A percentile compares a stretch with the other conserved stretches of the same genome.
Conservation (phyloP, 2,113 vertebrate species). For the Myiozetetes cayanensis region DNA sequence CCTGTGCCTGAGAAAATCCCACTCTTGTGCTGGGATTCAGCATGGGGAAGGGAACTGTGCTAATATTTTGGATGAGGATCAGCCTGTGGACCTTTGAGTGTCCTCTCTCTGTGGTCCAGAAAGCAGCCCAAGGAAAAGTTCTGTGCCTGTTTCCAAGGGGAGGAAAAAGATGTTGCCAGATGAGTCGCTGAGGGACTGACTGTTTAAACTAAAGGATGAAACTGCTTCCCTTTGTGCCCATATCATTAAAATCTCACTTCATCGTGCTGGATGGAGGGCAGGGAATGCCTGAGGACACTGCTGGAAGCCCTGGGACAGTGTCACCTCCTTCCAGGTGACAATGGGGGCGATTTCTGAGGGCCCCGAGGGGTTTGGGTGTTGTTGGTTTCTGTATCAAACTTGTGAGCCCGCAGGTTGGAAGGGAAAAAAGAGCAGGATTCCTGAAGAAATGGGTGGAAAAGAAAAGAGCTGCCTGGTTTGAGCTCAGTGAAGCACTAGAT, state of each 20-base stretch:
- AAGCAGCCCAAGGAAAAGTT: background rate
- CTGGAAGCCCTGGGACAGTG: background rate
- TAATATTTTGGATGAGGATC: background rate
- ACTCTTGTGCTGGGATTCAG: background rate
- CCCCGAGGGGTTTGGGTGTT: background rate
- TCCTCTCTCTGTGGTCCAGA: background rate
- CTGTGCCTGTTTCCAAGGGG: background rate
- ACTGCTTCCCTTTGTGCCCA: rapidly evolving
- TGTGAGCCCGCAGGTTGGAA: background rate
- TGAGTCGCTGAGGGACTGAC: background rate
- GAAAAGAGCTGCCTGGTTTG: background rate
- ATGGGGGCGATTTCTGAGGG: background rate
- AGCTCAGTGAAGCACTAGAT: slow-evolving; percentile 17
- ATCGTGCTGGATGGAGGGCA: rapidly evolving
- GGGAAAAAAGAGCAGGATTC: background rate
- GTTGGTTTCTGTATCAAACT: rapidly evolving
- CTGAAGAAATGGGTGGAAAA: background rate
- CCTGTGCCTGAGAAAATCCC: too few relatives aligned
- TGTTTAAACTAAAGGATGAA: background rate
- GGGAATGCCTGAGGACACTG: background rate
- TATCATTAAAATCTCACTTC: rapidly evolving
- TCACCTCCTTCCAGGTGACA: background rate
- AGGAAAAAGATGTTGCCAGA: background rate
- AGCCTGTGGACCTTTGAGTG: background rate
- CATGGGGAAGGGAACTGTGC: background rate